phyloP scores from a whole-genome alignment of 2,797 vertebrate species.

The Diplodus puntazzo region DNA sequence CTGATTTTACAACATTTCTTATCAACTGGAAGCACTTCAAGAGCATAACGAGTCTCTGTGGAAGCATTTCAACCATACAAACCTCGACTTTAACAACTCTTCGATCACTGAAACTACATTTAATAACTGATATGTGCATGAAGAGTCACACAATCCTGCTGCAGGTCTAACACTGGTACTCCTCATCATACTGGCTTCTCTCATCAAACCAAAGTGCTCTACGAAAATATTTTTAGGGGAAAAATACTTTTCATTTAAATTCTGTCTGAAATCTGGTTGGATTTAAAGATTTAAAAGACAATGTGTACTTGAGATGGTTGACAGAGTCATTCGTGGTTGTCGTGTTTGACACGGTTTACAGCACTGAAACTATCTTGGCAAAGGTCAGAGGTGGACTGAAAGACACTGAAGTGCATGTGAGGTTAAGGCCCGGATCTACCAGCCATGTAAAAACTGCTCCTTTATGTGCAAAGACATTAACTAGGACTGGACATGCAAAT shows the following conservation, averaged over 20 bases:
- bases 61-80: conserved; percentile 56
- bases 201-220: conserved; percentile 27
- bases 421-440: conserved; percentile 70
- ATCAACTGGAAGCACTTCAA: conserved; percentile 70
- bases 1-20: conserved; percentile 35
- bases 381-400: conserved; percentile 67
- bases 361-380: conserved; percentile 57
- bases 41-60: conserved; percentile 40
- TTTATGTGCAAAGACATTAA: conserved; percentile 30
- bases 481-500: conserved; percentile 41
- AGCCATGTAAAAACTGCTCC: conserved; percentile 33
- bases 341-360: conserved; percentile 33
- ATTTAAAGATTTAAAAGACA: conserved; percentile 31
- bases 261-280: conserved; percentile 29
- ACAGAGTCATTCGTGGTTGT: conserved; percentile 37
- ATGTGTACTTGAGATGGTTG: conserved; percentile 22
- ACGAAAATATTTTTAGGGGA: conserved; percentile 18
- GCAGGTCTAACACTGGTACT: conserved; percentile 19
- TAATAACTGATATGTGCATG: conserved; percentile 48
- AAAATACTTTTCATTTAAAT: conserved; percentile 24
- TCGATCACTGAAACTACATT: conserved; percentile 26
- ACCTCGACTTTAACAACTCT: conserved; percentile 33
- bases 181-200: conserved; percentile 23
- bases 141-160: conserved; percentile 30
- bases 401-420: conserved; percentile 69